These are phyloP conservation scores for Acrossocheilus wenchowensis DNA, from an alignment of 2,797 vertebrate genomes.

Conservation along the genomic window DNA sequence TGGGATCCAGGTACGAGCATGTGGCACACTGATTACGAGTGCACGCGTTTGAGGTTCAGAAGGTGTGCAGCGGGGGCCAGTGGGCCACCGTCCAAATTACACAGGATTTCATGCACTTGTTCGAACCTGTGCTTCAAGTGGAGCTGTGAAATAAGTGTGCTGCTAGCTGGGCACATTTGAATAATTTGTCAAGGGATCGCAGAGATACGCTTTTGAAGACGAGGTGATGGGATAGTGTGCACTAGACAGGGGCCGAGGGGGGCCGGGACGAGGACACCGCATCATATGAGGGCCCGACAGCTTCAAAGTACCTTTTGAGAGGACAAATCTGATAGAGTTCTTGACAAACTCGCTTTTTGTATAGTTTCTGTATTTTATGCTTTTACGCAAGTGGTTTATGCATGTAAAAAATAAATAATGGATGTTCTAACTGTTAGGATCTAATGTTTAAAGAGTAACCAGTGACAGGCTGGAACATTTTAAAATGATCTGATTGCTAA, in stretches of 20 bases:
- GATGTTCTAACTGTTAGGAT: neutral
- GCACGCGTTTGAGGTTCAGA: slow-evolving; percentile 43
- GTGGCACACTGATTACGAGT: slow-evolving; percentile 34
- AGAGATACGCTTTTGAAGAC: slow-evolving; percentile 34
- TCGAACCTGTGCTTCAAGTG: slow-evolving; percentile 70
- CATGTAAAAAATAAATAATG: neutral
- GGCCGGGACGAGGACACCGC: slow-evolving; percentile 55
- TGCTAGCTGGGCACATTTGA: slow-evolving; percentile 68
- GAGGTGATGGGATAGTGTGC: slow-evolving; percentile 50
- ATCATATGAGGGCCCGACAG: slow-evolving; percentile 60
- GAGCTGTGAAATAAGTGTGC: slow-evolving; percentile 70
- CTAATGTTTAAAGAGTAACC: neutral
- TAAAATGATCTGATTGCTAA: neutral
- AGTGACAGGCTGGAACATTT: neutral
- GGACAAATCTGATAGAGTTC: slow-evolving; percentile 54
- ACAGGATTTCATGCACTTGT: slow-evolving; percentile 69
- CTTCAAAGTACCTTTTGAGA: slow-evolving; percentile 67
- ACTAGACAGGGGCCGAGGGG: slow-evolving; percentile 42
- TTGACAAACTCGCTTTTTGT: neutral
- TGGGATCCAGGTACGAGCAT: slow-evolving; percentile 11
- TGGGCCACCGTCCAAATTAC: slow-evolving; percentile 63
- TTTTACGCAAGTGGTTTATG: neutral
- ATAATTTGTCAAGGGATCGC: slow-evolving; percentile 71
- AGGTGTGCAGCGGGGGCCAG: slow-evolving; percentile 43
- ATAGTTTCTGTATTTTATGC: neutral